Base-by-base conservation (phyloP, 1,140 invertebrate species). In the Bombus waltoni region DNA sequence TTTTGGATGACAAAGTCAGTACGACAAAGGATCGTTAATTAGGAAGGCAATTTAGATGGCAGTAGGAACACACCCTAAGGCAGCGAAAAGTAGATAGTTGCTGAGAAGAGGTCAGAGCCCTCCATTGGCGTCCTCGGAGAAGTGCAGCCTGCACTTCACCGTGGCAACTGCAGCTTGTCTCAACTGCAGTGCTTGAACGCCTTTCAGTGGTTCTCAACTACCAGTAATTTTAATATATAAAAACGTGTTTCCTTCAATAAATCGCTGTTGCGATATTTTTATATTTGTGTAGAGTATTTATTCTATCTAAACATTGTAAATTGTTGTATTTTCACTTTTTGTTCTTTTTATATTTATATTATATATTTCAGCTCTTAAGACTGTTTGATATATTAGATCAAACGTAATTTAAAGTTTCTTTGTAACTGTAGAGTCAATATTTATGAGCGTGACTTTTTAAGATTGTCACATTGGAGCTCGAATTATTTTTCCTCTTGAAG, bases 81-180 rank as follows among this genome's bases (percentile, higher is more conserved):
- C 68, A 72, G 72, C 89, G 84, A 84, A 92, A 91, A 92, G 87
- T 85, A 87, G 85, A 89, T 84, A 74, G 75, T 73, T 47, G 85
- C 82, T 65, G 85, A 81, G 85, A 76, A 87, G 81, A 89, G 93
- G 93, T 93, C 92, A 93, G 91, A 93, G 93, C 87, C 92, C 93
- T 86, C 91, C 77, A 88, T 80, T 85, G 81, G 86, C 83, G 90
- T 93, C 89, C 90, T 92, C 91, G 89, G 76, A 82, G 75, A 74
- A 89, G 84, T 85, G 75, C 73, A 90, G 84, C 28, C 87, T 89
- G 87, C 80, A 85, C 81, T 86, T 77, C 75, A 81, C 89, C 87
- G 87, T 90, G 88, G 89, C 89, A 89, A 92, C 90, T 92, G 89
- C 91, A 89, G 86, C 84, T 75, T 86, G 79, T 74, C 83, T 78